Evolutionary conservation across 2,888 invertebrate genomes (phyloP).

Genomic region (Aphodius granarius): DNA sequence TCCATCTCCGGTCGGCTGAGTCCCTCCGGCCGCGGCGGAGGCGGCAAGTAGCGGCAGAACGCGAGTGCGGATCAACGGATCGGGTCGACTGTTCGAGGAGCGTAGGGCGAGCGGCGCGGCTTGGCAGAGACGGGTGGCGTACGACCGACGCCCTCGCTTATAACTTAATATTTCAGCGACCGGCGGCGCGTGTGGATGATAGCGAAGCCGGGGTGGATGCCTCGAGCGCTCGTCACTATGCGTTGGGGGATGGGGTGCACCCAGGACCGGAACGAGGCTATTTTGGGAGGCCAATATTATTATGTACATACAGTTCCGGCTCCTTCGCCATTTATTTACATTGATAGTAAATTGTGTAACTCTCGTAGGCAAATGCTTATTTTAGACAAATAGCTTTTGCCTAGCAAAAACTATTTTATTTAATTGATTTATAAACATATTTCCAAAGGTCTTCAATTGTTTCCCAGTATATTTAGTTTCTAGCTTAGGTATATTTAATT

Average conservation of each 20-base stretch:
- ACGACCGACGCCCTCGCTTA: constrained; percentile 36
- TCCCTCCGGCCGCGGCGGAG: too few relatives aligned
- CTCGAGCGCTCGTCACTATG: constrained; percentile 5
- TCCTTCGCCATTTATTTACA: too few relatives aligned
- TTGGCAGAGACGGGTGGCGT: background rate
- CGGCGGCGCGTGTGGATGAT: constrained; percentile 37
- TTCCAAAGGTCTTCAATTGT: too few relatives aligned
- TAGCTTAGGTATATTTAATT: too few relatives aligned
- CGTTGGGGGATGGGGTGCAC: background rate
- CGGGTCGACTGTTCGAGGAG: background rate
- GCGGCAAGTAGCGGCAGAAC: background rate
- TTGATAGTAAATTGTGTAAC: too few relatives aligned
- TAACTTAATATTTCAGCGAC: constrained; percentile 40
- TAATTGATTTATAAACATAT: too few relatives aligned
- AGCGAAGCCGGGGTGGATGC: constrained; percentile 29
- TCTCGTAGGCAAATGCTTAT: too few relatives aligned
- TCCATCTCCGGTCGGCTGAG: background rate
- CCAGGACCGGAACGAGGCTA: background rate
- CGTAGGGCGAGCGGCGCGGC: background rate
- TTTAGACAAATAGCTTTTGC: too few relatives aligned
- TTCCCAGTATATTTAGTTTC: too few relatives aligned
- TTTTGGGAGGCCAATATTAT: background rate
- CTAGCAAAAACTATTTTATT: too few relatives aligned
- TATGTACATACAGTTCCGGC: too few relatives aligned
- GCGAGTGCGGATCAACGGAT: background rate